Base-by-base conservation (phyloP, 1,140 invertebrate genomes). In the Anthonomus grandis region DNA sequence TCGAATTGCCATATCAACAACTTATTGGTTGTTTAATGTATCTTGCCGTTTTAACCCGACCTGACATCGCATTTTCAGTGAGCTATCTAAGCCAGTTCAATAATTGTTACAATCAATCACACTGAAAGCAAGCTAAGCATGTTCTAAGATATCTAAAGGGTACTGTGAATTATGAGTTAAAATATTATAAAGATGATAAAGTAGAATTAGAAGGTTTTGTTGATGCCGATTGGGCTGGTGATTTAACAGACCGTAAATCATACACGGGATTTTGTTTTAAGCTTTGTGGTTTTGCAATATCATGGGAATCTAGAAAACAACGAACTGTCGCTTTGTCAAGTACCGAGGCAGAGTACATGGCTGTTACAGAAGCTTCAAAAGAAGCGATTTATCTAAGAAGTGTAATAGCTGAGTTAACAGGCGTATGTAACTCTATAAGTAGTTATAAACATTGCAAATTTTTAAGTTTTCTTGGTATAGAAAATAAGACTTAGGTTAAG, bases 31-130 rank as follows among this genome's bases (percentile, higher is more conserved):
- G 58, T 41, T 60, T 79, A 12, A 69, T 78, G 63, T 78, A 77
- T 62, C 51, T 77, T 4, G 57, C 74, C 9, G 66, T 73, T 4
- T 48, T 64, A 1, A 76, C 75, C 3, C 59, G 78, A 48, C 76
- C 76, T 27, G 76, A 79, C 64, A 74, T 79, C 27, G 50, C 73
- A 2, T 78, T 66, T 64, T 62, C 73, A 24, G 72, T 79, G 0
- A 71, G 67, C 52, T 64, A 60, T 34, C 47, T 72, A 8, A 72
- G 68, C 41, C 70, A 73, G 49, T 75, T 72, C 59, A 72, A 70
- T 37, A 69, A 67, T 17, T 49, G 31, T 37, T 70, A 53, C 47
- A 34, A 48, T 38, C 37, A 59, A 47, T 36, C 31, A 24, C 75
- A 78, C 63, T 76, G 70, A 67, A 61, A 50, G 27, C 60, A 55